phyloP scores from a whole-genome alignment of 1,140 invertebrate genomes.

The Melitaea cinxia region DNA sequence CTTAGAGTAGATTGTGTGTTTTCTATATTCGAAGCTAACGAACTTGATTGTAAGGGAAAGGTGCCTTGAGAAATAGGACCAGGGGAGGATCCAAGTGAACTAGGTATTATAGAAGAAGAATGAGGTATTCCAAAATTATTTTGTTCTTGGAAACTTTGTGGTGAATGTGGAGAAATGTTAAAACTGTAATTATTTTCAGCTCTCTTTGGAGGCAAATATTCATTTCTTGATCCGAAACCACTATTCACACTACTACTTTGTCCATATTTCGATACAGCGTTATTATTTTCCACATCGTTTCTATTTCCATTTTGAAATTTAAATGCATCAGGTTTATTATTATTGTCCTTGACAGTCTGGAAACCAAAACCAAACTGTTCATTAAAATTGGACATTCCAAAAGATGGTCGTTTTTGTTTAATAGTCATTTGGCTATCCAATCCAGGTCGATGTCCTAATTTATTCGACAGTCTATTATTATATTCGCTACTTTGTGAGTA shows the following conservation, averaged over 20 bases:
- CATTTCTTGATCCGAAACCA: constrained; percentile 34
- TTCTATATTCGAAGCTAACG: neutral
- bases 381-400: constrained; percentile 37
- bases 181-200: constrained; percentile 1
- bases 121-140: constrained; percentile 25
- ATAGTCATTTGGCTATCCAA: constrained; percentile 47
- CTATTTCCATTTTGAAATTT: constrained; percentile 15
- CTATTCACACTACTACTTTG: constrained; percentile 7
- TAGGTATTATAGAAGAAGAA: constrained; percentile 17
- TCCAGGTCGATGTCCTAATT: constrained; percentile 50
- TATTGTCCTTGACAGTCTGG: constrained; percentile 4
- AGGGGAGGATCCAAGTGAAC: constrained; percentile 24
- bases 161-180: neutral
- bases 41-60: neutral
- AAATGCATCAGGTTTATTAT: constrained; percentile 1
- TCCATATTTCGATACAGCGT: constrained; percentile 15
- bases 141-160: constrained; percentile 43
- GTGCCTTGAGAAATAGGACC: constrained; percentile 6
- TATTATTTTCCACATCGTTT: constrained; percentile 10
- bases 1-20: neutral
- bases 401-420: constrained; percentile 54
- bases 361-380: constrained; percentile 29
- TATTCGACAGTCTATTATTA: constrained; percentile 48
- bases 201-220: constrained; percentile 40
- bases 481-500: constrained; percentile 53